Percentiles rank a stretch among this genome's conserved stretches.
phyloP scores from a whole-genome alignment of 2,888 invertebrate genomes.

The Tricholauxania praeusta region DNA sequence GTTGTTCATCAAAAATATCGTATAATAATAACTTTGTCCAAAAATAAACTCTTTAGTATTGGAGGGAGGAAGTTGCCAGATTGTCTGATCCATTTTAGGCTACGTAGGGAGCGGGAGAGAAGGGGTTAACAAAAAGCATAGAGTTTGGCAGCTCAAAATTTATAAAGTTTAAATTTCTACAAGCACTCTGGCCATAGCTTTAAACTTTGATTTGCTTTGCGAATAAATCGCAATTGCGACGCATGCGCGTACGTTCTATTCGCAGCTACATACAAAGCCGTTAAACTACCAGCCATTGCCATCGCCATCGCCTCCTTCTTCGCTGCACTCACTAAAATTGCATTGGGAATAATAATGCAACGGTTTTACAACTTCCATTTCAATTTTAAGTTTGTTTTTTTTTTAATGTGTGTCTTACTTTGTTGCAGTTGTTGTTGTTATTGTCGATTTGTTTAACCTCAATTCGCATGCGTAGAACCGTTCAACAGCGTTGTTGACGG shows the following conservation, averaged over 20 bases:
- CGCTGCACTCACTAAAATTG: background rate
- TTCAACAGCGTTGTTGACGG: background rate
- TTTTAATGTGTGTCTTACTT: conserved; percentile 12
- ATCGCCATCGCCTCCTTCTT: background rate
- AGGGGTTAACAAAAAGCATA: no score
- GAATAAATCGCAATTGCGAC: conserved; percentile 40
- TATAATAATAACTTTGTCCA: no score
- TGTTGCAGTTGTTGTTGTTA: background rate
- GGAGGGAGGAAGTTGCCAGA: no score
- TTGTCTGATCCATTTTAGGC: no score
- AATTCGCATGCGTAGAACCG: conserved; percentile 51
- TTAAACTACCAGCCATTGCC: conserved; percentile 5
- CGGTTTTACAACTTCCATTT: conserved; percentile 22
- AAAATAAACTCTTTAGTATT: no score
- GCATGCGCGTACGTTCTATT: conserved; percentile 55
- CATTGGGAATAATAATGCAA: conserved; percentile 25
- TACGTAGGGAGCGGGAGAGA: no score
- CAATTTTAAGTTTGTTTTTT: conserved; percentile 1
- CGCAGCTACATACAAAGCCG: conserved; percentile 15
- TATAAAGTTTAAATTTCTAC: no score
- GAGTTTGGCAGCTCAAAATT: no score
- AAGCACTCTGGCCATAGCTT: background rate
- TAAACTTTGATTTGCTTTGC: conserved; percentile 9
- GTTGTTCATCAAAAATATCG: no score
- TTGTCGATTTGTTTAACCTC: conserved; percentile 56